These are phyloP conservation scores for Ceramica pisi DNA, from an alignment of 2,888 invertebrate genomes.

Conservation along the genomic window DNA sequence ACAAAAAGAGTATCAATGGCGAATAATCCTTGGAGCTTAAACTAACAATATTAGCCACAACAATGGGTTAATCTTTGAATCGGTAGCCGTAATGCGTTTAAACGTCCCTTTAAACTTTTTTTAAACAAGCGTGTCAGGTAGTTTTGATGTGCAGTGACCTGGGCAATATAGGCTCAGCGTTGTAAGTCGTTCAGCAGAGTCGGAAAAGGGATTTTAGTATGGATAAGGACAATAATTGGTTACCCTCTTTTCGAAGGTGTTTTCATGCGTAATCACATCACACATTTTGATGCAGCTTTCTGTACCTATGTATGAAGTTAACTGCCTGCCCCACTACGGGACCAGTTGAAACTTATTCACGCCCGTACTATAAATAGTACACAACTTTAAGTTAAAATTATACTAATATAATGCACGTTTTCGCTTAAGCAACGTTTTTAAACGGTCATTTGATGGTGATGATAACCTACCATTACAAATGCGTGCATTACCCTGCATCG, in stretches of 20 bases:
- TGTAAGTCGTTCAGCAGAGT: background rate
- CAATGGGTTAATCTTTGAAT: slow-evolving; percentile 64
- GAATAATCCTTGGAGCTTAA: slow-evolving; percentile 64
- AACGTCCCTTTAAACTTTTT: slow-evolving; percentile 61
- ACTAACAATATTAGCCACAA: slow-evolving; percentile 68
- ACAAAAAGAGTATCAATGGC: slow-evolving; percentile 66
- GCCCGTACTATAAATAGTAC: no score
- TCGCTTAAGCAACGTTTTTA: no score
- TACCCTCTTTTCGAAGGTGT: background rate
- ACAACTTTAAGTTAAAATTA: no score
- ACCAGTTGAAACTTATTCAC: no score
- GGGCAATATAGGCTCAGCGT: background rate
- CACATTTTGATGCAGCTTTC: no score
- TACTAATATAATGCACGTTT: no score
- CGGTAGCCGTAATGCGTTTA: slow-evolving; percentile 65
- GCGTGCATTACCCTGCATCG: no score
- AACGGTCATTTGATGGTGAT: no score
- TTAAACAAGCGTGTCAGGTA: slow-evolving; percentile 50
- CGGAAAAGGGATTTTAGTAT: background rate
- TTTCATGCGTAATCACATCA: background rate
- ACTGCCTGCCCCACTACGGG: background rate
- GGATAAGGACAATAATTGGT: background rate
- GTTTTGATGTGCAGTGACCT: slow-evolving; percentile 15
- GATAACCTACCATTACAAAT: no score
- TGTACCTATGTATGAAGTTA: background rate